Evolutionary conservation across 2,797 vertebrate species (phyloP).

Genomic region (Chelidonichthys spinosus): DNA sequence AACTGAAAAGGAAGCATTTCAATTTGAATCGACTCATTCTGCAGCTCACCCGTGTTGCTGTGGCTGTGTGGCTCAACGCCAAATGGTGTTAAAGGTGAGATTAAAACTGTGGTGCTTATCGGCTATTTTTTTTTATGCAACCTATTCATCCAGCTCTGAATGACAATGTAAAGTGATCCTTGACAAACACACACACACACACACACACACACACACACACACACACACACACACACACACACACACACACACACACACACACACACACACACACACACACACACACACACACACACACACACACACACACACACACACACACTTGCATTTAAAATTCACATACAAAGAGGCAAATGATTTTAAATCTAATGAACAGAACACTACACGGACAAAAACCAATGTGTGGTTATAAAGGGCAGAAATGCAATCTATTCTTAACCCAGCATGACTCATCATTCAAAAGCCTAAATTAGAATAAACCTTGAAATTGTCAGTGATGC

Average conservation of each 20-base stretch:
- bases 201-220: conserved; percentile 5
- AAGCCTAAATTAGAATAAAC: background rate
- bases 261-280: conserved; percentile 14
- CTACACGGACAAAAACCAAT: background rate
- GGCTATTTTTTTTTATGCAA: conserved; percentile 7
- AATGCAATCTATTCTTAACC: background rate
- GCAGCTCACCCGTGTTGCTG: background rate
- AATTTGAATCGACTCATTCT: background rate
- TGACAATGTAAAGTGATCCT: background rate
- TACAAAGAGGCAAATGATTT: background rate
- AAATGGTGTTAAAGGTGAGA: background rate
- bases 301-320: conserved; percentile 1
- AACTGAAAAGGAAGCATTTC: background rate
- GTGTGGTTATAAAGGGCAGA: background rate
- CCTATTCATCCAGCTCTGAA: background rate
- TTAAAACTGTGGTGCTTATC: background rate
- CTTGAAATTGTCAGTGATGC: background rate
- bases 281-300: conserved; percentile 9
- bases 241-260: conserved; percentile 6
- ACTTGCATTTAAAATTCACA: background rate
- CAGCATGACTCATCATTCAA: background rate
- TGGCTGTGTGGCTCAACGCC: background rate
- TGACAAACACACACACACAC: conserved; percentile 18
- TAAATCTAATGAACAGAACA: background rate
- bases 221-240: conserved; percentile 13